Percentiles rank a stretch among this genome's conserved stretches.
Conservation (phyloP, 1,140 invertebrate genomes). For the Drosophila funebris region DNA sequence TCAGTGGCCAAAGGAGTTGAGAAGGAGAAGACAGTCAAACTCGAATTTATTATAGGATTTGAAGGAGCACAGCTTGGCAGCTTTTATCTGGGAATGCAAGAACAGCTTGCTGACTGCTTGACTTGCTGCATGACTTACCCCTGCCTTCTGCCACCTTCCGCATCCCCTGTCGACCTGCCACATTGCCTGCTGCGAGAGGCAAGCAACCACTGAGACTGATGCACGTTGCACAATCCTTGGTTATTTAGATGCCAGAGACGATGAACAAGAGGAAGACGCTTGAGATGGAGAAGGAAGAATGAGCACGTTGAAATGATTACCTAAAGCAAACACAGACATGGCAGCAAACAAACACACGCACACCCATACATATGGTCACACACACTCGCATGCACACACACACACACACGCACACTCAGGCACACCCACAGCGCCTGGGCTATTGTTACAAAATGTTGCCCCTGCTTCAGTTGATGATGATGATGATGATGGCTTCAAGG, state of each 20-base stretch:
- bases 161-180: background rate
- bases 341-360: conserved; percentile 61
- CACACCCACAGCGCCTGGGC: conserved; percentile 10
- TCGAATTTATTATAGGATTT: conserved; percentile 42
- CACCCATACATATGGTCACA: conserved; percentile 24
- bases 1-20: too few relatives aligned
- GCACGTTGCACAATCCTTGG: conserved; percentile 23
- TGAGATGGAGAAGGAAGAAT: conserved; percentile 19
- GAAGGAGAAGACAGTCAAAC: conserved; percentile 27
- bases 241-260: conserved; percentile 16
- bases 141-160: background rate
- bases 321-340: conserved; percentile 78
- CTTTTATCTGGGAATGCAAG: conserved; percentile 14
- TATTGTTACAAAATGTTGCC: conserved; percentile 69
- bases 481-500: conserved; percentile 67
- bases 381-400: background rate
- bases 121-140: conserved; percentile 21
- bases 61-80: conserved; percentile 12
- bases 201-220: conserved; percentile 19
- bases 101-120: conserved; percentile 49
- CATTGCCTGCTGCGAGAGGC: background rate
- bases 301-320: conserved; percentile 72
- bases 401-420: background rate
- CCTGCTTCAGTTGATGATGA: conserved; percentile 20
- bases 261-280: background rate